A percentile compares a stretch with the other conserved stretches of the same genome.
Conservation (phyloP, 2,888 invertebrate genomes). For the Conistra vaccinii region DNA sequence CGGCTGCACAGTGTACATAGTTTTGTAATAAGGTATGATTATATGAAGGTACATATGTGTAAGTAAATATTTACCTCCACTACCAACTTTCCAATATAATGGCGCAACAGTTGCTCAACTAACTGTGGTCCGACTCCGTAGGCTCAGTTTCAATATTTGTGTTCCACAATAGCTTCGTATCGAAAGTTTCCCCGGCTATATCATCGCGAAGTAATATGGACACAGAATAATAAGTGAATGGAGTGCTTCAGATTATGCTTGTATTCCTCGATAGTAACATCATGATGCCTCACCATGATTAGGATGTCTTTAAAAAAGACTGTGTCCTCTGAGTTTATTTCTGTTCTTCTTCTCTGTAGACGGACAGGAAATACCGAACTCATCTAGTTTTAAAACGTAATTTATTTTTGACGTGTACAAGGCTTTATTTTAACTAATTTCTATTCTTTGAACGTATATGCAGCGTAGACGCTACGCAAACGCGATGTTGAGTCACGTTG, state of each 20-base stretch:
- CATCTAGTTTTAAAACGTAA: not conserved
- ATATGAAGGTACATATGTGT: not conserved
- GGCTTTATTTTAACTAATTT: not conserved
- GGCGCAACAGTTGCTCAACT: slow-evolving; percentile 58
- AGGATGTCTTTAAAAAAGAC: not conserved
- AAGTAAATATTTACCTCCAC: slow-evolving; percentile 36
- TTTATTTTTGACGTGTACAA: not conserved
- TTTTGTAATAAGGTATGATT: not conserved
- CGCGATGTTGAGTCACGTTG: too few relatives aligned
- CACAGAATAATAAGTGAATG: slow-evolving; percentile 33
- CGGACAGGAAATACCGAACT: too few relatives aligned
- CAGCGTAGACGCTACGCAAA: not conserved
- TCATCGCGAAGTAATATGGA: slow-evolving; percentile 54
- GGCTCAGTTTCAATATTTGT: slow-evolving; percentile 66
- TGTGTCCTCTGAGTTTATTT: not conserved
- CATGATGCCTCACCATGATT: not conserved
- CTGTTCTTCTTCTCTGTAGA: not conserved
- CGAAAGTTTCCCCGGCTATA: slow-evolving; percentile 60
- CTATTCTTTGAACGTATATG: not conserved
- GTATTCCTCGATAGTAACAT: not conserved
- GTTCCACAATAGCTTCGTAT: slow-evolving; percentile 62
- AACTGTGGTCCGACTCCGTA: slow-evolving; percentile 55
- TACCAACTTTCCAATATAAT: slow-evolving; percentile 52
- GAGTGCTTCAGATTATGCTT: not conserved
- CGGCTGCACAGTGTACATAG: not conserved